Percentiles rank a stretch among this genome's conserved stretches.
Conservation (phyloP, 2,113 vertebrate species). For the Corapipo altera region DNA sequence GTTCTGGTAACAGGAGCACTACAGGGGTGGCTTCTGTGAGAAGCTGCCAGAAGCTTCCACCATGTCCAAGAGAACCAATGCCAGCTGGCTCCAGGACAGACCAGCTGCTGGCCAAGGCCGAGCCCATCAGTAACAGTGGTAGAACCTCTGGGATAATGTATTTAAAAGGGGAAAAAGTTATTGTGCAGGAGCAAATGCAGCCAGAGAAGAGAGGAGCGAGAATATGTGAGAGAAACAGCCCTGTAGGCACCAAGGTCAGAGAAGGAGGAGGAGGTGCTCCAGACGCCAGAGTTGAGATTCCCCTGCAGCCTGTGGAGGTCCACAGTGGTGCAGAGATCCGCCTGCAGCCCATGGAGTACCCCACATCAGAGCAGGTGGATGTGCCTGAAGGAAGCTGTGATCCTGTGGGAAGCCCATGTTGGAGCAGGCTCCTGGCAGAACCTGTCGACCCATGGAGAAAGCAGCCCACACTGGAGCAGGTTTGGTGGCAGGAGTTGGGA, state of each 20-base stretch:
- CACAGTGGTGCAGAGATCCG: background rate
- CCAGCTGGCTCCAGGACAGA: background rate
- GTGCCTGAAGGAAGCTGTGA: background rate
- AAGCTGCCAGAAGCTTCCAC: background rate
- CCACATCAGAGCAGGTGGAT: background rate
- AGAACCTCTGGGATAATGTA: accelerated
- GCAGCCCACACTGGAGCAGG: background rate
- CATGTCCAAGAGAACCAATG: background rate
- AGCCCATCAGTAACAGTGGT: background rate
- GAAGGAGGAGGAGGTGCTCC: background rate
- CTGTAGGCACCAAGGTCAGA: background rate
- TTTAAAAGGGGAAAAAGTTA: background rate
- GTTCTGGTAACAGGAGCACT: background rate
- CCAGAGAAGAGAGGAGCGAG: background rate
- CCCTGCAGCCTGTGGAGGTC: background rate
- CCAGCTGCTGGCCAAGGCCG: background rate
- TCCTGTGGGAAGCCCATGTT: background rate
- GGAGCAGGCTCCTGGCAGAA: background rate
- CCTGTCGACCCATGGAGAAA: background rate
- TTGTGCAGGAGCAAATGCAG: background rate
- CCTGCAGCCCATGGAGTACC: background rate
- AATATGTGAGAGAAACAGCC: background rate
- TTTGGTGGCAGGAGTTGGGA: background rate
- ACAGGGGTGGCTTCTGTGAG: background rate
- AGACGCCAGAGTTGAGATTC: background rate